Percentiles rank a stretch among this genome's conserved stretches.
These are phyloP conservation scores for Tinamus major DNA, from an alignment of 2,797 vertebrate species.

Conservation along the genomic window DNA sequence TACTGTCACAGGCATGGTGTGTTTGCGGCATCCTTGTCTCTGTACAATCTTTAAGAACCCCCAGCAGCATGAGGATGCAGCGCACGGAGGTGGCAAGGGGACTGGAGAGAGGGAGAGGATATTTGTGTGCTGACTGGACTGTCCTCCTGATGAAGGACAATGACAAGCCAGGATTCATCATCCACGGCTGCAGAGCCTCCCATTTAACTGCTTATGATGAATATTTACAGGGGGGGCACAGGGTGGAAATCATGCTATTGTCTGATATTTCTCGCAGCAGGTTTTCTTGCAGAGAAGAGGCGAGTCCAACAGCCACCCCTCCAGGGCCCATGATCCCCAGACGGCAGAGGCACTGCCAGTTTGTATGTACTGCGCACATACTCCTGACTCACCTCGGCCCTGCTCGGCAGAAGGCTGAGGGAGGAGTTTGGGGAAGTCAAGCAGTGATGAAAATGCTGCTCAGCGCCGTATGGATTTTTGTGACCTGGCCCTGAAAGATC, in stretches of 20 bases:
- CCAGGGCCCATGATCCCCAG: neutral
- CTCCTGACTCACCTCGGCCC: neutral
- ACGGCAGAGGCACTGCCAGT: neutral
- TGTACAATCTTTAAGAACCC: neutral
- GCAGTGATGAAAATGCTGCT: neutral
- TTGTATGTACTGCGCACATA: neutral
- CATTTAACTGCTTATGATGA: conserved; percentile 6
- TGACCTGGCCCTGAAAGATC: neutral
- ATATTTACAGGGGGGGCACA: neutral
- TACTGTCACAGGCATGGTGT: neutral
- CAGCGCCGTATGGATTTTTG: neutral
- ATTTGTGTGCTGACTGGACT: neutral
- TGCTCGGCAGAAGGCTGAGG: neutral
- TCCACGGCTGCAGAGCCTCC: neutral
- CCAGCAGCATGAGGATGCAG: neutral
- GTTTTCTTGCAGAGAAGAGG: conserved; percentile 12
- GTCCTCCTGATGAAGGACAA: conserved; percentile 4
- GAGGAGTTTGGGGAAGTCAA: neutral
- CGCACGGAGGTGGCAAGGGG: neutral
- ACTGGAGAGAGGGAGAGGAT: neutral
- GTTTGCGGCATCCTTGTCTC: neutral
- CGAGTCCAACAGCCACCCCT: neutral
- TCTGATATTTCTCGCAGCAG: neutral
- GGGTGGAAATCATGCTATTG: neutral
- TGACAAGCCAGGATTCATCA: neutral